Evolutionary conservation across 2,113 vertebrate genomes (phyloP).

Genomic region (Genyomyrus donnyi): DNA sequence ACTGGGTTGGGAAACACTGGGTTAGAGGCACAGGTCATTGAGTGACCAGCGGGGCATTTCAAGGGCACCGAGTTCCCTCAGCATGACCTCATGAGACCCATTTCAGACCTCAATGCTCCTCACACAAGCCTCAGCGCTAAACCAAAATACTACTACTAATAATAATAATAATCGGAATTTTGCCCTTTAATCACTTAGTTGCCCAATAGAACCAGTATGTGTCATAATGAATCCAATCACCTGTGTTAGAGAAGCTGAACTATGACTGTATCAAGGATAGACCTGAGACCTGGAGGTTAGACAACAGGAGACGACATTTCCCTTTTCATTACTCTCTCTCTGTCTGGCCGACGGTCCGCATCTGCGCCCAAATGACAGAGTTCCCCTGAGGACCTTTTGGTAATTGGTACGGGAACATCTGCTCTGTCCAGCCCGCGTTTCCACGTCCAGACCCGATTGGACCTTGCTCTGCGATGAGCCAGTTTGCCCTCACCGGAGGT

Average conservation of each 20-base stretch:
- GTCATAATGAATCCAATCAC: conserved; percentile 62
- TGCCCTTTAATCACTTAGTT: conserved; percentile 19
- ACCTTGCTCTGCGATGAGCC: not conserved
- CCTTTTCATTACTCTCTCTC: not conserved
- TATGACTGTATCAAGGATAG: conserved; percentile 57
- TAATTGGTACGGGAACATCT: not conserved
- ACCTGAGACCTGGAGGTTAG: not conserved
- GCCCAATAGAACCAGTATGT: conserved; percentile 41
- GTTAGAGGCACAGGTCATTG: not conserved
- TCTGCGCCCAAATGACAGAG: not conserved
- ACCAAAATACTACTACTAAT: not conserved
- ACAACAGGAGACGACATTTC: not conserved
- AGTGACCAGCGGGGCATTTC: not conserved
- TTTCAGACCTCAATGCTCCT: not conserved
- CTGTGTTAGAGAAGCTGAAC: conserved; percentile 59
- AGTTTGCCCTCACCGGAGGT: not conserved
- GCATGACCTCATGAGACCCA: not conserved
- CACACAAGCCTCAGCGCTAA: not conserved
- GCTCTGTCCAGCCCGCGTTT: not conserved
- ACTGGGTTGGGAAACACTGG: too few relatives aligned
- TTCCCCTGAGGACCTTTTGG: not conserved
- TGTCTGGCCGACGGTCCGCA: not conserved
- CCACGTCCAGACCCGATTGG: not conserved
- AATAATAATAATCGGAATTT: not conserved
- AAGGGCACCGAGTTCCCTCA: not conserved